A percentile compares a stretch with the other conserved stretches of the same genome.
Conservation (phyloP, 2,113 vertebrate species). For the crab-eating macaque (Macaca fascicularis) region T2T-MFA8v1.1 NC_088376.1:8892001-8892500, state of each 20-base stretch:
- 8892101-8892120: too few relatives aligned
- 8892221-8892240: neutral
- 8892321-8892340: neutral
- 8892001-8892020: too few relatives aligned
- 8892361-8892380: neutral
- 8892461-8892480: neutral
- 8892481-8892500: neutral
- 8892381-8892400: neutral
- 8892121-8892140: too few relatives aligned
- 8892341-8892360: neutral
- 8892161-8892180: too few relatives aligned
- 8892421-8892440: neutral
- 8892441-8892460: neutral
- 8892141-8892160: too few relatives aligned
- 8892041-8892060: too few relatives aligned
- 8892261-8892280: neutral
- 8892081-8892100: too few relatives aligned
- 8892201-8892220: too few relatives aligned
- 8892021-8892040: too few relatives aligned
- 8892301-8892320: neutral
- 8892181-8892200: too few relatives aligned
- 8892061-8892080: too few relatives aligned
- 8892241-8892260: neutral
- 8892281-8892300: neutral
- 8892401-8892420: neutral